Evolutionary conservation across 1,140 invertebrate species (phyloP).

Genomic region (Formica exsecta): DNA sequence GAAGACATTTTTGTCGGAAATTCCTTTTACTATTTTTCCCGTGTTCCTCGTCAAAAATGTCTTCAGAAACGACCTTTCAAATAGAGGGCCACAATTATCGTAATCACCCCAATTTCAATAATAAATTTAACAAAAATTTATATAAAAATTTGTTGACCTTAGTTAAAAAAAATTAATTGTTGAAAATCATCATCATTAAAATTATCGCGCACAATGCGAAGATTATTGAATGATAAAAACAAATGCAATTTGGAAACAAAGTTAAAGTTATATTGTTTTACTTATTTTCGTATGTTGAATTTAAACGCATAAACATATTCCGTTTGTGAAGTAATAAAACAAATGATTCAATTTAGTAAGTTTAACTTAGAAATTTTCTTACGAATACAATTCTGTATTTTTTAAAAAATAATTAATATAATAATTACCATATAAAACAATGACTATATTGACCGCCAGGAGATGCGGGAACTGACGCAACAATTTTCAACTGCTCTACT

Average conservation of each 20-base stretch:
- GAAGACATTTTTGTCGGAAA: no score
- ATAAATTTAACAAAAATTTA: background rate
- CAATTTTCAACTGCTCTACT: constrained; percentile 94
- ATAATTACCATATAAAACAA: background rate
- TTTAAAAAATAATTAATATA: no score
- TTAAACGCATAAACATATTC: background rate
- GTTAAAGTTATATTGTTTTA: background rate
- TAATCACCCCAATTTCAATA: background rate
- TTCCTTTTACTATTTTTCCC: no score
- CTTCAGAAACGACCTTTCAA: no score
- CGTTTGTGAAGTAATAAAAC: background rate
- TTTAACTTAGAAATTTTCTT: background rate
- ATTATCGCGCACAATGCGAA: no score
- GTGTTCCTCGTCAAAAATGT: no score
- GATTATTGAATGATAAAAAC: background rate
- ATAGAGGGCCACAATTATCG: no score
- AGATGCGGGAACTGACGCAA: constrained; percentile 93
- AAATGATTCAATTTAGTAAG: background rate
- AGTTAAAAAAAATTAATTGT: no score
- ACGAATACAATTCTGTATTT: background rate
- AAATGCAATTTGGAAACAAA: background rate
- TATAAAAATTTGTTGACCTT: background rate
- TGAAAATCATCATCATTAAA: no score
- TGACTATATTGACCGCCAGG: constrained; percentile 84
- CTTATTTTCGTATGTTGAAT: background rate